These are phyloP conservation scores for Tholera decimalis DNA, from an alignment of 2,888 invertebrate genomes.

Conservation along the genomic window DNA sequence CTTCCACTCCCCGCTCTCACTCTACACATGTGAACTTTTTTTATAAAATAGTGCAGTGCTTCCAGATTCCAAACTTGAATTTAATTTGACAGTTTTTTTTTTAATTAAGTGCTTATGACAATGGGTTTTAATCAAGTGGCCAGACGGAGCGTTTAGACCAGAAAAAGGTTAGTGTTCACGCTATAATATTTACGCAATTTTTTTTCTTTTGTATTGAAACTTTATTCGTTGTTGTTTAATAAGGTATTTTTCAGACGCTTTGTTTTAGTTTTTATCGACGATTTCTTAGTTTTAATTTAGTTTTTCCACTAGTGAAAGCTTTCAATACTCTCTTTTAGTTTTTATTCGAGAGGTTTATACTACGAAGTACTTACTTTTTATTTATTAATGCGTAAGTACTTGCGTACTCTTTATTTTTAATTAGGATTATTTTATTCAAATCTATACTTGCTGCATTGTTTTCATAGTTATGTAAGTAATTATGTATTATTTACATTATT, in stretches of 20 bases:
- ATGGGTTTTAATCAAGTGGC: conserved; percentile 76
- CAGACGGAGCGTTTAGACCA: conserved; percentile 72
- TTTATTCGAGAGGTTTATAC: conserved; percentile 16
- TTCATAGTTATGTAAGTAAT: too few relatives aligned
- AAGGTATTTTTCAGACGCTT: not conserved
- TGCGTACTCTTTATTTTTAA: not conserved
- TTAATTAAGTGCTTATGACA: conserved; percentile 66
- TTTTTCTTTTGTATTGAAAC: conserved; percentile 20
- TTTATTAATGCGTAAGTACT: not conserved
- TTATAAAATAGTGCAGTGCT: conserved; percentile 78
- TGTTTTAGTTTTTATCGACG: not conserved
- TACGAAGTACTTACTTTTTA: not conserved
- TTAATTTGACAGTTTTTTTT: conserved; percentile 61
- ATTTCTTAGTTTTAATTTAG: conserved; percentile 31
- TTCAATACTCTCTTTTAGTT: conserved; percentile 1
- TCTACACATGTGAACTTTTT: conserved; percentile 85
- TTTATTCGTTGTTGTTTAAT: conserved; percentile 2
- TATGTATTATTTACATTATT: not conserved
- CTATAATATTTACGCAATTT: not conserved
- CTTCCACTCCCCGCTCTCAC: conserved; percentile 66
- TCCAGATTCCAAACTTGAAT: conserved; percentile 51
- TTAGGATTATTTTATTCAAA: not conserved
- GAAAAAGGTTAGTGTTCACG: conserved; percentile 66
- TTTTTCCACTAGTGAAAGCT: conserved; percentile 15
- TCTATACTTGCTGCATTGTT: too few relatives aligned